Evolutionary conservation across 2,888 invertebrate genomes (phyloP).

Genomic region (Agelastica alni): DNA sequence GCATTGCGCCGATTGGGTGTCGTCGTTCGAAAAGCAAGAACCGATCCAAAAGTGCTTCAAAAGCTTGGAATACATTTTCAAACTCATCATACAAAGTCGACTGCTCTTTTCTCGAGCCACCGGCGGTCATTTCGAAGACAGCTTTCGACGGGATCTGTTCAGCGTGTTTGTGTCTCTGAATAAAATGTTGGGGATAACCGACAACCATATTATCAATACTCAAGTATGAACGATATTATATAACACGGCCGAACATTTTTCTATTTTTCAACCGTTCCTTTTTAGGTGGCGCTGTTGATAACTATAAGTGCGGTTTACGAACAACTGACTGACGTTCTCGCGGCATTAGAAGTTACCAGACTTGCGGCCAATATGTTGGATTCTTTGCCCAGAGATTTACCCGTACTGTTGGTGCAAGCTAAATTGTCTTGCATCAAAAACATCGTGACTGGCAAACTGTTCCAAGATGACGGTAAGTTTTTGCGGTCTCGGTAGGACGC

Average conservation of each 20-base stretch:
- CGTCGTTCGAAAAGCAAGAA: slow-evolving; percentile 84
- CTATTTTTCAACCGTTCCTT: slow-evolving; percentile 3
- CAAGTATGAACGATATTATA: slow-evolving; percentile 59
- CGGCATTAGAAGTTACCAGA: slow-evolving; percentile 77
- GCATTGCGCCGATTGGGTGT: slow-evolving; percentile 86
- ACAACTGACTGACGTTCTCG: slow-evolving; percentile 75
- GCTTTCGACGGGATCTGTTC: slow-evolving; percentile 80
- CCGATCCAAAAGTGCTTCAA: slow-evolving; percentile 89
- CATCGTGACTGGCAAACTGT: slow-evolving; percentile 73
- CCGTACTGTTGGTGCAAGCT: slow-evolving; percentile 72
- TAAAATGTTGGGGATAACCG: slow-evolving; percentile 72
- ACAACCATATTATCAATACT: slow-evolving; percentile 76
- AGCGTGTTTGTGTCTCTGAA: slow-evolving; percentile 80
- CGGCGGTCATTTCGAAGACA: slow-evolving; percentile 87
- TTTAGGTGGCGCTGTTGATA: slow-evolving; percentile 76
- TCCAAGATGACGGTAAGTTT: slow-evolving; percentile 67
- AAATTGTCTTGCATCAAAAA: slow-evolving; percentile 83
- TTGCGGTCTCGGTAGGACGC: too few species aligned
- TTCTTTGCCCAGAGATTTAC: slow-evolving; percentile 70
- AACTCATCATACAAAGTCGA: slow-evolving; percentile 88
- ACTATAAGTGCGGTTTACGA: slow-evolving; percentile 84
- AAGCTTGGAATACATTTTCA: slow-evolving; percentile 90
- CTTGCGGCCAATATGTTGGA: slow-evolving; percentile 81
- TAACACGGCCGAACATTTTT: too few species aligned
- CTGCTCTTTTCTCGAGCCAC: slow-evolving; percentile 83